Percentiles rank a stretch among this genome's conserved stretches.
Conservation (phyloP, 2,113 vertebrate genomes). For the Pollachius pollachius region DNA sequence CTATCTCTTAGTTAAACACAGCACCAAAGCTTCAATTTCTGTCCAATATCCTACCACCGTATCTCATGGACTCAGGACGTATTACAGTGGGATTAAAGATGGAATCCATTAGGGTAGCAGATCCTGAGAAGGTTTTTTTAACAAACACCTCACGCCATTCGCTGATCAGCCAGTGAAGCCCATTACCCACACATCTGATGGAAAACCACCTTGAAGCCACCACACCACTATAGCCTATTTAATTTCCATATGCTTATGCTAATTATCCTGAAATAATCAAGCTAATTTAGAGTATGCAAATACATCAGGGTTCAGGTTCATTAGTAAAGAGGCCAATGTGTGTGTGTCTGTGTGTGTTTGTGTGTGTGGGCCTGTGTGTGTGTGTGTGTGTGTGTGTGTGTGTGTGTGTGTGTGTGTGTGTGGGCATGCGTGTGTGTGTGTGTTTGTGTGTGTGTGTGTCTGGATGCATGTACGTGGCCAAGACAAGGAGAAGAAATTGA, state of each 20-base stretch:
- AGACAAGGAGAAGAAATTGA: no score
- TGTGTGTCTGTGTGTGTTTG: conserved; percentile 5
- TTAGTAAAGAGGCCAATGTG: conserved; percentile 52
- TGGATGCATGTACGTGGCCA: no score
- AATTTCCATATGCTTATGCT: conserved; percentile 74
- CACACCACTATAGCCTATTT: conserved; percentile 62
- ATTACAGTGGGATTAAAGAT: conserved; percentile 21
- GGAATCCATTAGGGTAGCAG: conserved; percentile 24
- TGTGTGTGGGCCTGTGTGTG: conserved; percentile 6
- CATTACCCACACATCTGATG: conserved; percentile 53
- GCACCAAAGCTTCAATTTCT: no score
- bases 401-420: not conserved
- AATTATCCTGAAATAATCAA: conserved; percentile 74
- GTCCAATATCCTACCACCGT: no score
- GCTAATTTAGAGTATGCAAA: conserved; percentile 74
- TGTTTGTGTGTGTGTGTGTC: not conserved
- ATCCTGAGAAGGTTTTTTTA: not conserved
- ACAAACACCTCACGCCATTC: not conserved
- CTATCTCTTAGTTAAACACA: no score
- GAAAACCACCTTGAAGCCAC: conserved; percentile 68
- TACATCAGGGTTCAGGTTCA: conserved; percentile 63
- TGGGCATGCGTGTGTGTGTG: not conserved
- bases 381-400: not conserved
- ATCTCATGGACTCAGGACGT: conserved; percentile 19
- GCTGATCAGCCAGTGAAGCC: conserved; percentile 26